A percentile compares a stretch with the other conserved stretches of the same genome.
Evolutionary conservation across 2,113 vertebrate species (phyloP).

Genomic region (Bombycilla garrulus): DNA sequence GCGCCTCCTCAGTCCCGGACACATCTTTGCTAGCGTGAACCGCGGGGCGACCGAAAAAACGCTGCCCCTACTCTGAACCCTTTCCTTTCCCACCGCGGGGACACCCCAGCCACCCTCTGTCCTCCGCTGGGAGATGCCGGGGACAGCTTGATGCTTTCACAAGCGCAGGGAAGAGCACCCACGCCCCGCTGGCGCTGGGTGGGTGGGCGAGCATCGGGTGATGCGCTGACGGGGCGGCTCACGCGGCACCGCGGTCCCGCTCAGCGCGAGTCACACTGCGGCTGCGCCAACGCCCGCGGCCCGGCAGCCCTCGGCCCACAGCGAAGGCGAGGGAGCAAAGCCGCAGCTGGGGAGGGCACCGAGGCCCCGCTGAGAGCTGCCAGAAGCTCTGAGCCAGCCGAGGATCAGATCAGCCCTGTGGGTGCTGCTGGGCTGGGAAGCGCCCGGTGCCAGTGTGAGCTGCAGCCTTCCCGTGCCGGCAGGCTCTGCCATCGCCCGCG

Average conservation of each 20-base stretch:
- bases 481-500: not conserved
- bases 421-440: not conserved
- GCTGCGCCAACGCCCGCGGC: not conserved
- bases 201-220: slow-evolving; percentile 52
- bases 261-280: slow-evolving; percentile 40
- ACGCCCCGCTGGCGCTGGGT: not conserved
- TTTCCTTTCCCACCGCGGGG: not conserved
- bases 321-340: not conserved
- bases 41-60: not conserved
- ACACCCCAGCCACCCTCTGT: not conserved
- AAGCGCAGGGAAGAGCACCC: slow-evolving; percentile 20
- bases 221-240: slow-evolving; percentile 47
- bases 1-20: not conserved
- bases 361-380: not conserved
- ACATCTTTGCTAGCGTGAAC: not conserved
- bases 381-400: not conserved
- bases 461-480: not conserved
- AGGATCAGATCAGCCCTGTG: rapidly evolving
- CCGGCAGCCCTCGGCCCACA: not conserved
- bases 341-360: no score
- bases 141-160: not conserved
- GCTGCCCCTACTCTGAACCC: not conserved
- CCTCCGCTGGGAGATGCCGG: not conserved
- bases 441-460: rapidly evolving
- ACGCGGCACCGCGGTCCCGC: slow-evolving; percentile 34